Conservation (phyloP, 2,113 vertebrate genomes). For the Microcebus ravelobensis region DNA sequence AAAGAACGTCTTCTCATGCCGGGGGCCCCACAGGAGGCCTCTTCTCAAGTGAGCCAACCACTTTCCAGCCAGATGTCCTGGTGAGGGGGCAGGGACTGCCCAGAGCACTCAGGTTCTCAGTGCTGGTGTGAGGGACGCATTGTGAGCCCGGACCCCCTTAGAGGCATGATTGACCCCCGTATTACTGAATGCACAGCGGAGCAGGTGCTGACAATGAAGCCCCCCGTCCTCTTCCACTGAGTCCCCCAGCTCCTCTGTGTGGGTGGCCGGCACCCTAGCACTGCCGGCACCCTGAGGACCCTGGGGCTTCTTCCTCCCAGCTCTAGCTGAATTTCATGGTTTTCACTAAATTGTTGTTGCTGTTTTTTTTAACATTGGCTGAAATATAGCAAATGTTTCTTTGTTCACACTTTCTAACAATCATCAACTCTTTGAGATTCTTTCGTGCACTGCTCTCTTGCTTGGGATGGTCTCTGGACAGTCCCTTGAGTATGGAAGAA, state of each 20-base stretch:
- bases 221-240: not conserved
- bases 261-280: accelerated
- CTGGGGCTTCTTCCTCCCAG: not conserved
- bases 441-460: not conserved
- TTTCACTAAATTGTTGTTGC: not conserved
- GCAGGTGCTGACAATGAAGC: not conserved
- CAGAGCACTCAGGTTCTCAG: not conserved
- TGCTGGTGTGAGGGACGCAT: not conserved
- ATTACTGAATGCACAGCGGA: not conserved
- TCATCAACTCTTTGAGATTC: not conserved
- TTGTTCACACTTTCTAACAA: not conserved
- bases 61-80: not conserved
- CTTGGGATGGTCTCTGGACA: not conserved
- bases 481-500: not conserved
- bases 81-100: not conserved
- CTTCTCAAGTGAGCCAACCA: not conserved
- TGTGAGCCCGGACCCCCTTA: accelerated
- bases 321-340: not conserved
- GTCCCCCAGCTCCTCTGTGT: not conserved
- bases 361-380: not conserved
- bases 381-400: not conserved
- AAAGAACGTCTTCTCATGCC: not conserved
- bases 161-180: not conserved
- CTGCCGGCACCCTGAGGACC: not conserved
- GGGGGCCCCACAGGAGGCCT: not conserved